These are phyloP conservation scores for Volucella inflata DNA, from an alignment of 2,888 invertebrate genomes.

Conservation along the genomic window DNA sequence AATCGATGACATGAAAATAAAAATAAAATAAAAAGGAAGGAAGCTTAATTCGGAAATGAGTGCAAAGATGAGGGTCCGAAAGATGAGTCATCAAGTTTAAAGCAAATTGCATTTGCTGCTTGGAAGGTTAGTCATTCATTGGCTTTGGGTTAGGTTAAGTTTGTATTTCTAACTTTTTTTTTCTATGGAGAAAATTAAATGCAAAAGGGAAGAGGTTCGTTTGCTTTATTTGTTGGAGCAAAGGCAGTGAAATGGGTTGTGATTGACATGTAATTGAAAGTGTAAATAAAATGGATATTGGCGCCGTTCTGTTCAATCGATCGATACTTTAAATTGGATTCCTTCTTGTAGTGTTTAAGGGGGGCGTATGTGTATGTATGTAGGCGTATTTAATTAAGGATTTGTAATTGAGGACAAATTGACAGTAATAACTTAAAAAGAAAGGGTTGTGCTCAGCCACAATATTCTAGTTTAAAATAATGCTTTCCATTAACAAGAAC, in stretches of 20 bases:
- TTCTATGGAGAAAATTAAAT: not conserved
- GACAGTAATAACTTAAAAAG: no score
- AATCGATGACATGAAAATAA: conserved; percentile 54
- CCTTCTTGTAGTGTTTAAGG: no score
- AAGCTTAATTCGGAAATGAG: conserved; percentile 67
- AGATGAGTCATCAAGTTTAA: conserved; percentile 67
- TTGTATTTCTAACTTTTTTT: conserved; percentile 1
- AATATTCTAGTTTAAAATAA: no score
- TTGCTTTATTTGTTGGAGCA: not conserved
- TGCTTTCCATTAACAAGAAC: no score
- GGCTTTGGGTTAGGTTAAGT: conserved; percentile 14
- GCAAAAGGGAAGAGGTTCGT: not conserved
- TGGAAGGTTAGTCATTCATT: conserved; percentile 40
- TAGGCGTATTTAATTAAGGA: no score
- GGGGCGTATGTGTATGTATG: no score
- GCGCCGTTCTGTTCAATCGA: not conserved
- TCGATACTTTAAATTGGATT: no score
- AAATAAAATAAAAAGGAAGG: not conserved
- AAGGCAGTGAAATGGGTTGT: not conserved
- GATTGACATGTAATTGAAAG: conserved; percentile 23
- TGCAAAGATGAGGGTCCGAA: conserved; percentile 71
- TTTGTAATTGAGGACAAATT: no score
- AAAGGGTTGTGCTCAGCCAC: no score
- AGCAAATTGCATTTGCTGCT: conserved; percentile 68
- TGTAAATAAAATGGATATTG: conserved; percentile 2